Conservation (phyloP, 2,888 invertebrate genomes). For the Chaitophorus viminalis region DNA sequence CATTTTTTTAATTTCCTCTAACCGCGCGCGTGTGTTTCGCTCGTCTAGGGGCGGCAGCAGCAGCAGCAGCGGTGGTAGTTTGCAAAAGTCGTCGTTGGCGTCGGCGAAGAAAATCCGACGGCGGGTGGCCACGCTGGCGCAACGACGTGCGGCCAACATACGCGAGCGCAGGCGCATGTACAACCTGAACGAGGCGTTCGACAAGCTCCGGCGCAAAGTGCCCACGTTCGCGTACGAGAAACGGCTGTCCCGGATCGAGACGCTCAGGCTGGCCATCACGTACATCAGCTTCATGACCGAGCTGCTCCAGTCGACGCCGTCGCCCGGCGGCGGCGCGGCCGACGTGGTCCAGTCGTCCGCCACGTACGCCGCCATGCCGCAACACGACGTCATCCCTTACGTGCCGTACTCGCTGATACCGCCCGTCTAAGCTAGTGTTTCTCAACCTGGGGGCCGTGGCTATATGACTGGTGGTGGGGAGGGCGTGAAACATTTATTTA, state of each 20-base stretch:
- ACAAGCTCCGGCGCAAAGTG: conserved; percentile 88
- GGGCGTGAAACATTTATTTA: too few species aligned
- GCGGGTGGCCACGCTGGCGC: conserved; percentile 89
- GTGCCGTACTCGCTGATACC: conserved; percentile 69
- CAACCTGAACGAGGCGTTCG: conserved; percentile 95
- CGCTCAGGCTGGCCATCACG: conserved; percentile 90
- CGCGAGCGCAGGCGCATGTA: conserved; percentile 94
- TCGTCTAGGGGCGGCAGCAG: conserved; percentile 65
- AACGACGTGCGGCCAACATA: conserved; percentile 91
- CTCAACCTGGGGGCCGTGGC: too few species aligned
- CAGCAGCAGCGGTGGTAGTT: conserved; percentile 65
- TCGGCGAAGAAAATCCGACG: conserved; percentile 82
- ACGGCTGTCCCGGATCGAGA: conserved; percentile 93
- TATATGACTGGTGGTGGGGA: too few species aligned
- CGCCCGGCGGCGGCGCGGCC: conserved; percentile 63
- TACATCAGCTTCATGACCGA: conserved; percentile 98
- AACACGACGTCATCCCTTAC: conserved; percentile 67
- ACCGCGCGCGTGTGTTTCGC: not conserved
- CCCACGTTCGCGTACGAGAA: conserved; percentile 98
- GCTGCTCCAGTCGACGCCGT: conserved; percentile 68
- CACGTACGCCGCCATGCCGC: conserved; percentile 64
- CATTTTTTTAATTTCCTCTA: too few species aligned
- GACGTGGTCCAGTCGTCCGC: conserved; percentile 63
- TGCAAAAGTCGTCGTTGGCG: conserved; percentile 65
- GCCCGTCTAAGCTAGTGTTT: conserved; percentile 13